Evolutionary conservation across 2,888 invertebrate species (phyloP).

Genomic region (Nymphalis polychloros): DNA sequence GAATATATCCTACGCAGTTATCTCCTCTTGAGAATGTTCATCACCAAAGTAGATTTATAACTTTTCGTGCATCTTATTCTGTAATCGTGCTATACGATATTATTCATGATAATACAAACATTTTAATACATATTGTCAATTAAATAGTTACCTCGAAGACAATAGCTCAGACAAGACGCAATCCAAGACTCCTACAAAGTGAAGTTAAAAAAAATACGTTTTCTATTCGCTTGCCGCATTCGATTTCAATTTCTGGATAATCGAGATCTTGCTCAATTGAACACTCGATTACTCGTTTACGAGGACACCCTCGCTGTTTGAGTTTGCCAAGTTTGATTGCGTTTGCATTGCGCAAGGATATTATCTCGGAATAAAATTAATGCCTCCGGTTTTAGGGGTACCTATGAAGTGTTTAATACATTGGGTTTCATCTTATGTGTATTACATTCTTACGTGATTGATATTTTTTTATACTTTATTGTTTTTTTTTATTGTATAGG

Average conservation of each 20-base stretch:
- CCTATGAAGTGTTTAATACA: conserved; percentile 27
- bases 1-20: too few relatives aligned
- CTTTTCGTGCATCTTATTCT: neutral
- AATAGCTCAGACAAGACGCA: conserved; percentile 21
- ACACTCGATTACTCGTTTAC: conserved; percentile 79
- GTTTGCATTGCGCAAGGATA: conserved; percentile 68
- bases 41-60: neutral
- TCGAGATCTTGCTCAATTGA: conserved; percentile 80
- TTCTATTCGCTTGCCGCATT: conserved; percentile 69
- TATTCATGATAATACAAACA: neutral
- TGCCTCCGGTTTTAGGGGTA: conserved; percentile 48
- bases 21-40: too few relatives aligned
- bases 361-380: conserved; percentile 63
- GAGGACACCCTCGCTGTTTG: conserved; percentile 70
- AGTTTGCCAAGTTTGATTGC: conserved; percentile 77
- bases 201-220: conserved; percentile 52
- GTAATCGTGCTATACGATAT: neutral
- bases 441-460: neutral
- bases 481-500: too few relatives aligned
- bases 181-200: conserved; percentile 25
- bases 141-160: conserved; percentile 19
- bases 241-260: conserved; percentile 77
- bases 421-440: neutral
- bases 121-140: neutral
- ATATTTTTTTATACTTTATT: neutral